These are phyloP conservation scores for Coregonus clupeaformis DNA, from an alignment of 2,113 vertebrate genomes.

Conservation along the genomic window DNA sequence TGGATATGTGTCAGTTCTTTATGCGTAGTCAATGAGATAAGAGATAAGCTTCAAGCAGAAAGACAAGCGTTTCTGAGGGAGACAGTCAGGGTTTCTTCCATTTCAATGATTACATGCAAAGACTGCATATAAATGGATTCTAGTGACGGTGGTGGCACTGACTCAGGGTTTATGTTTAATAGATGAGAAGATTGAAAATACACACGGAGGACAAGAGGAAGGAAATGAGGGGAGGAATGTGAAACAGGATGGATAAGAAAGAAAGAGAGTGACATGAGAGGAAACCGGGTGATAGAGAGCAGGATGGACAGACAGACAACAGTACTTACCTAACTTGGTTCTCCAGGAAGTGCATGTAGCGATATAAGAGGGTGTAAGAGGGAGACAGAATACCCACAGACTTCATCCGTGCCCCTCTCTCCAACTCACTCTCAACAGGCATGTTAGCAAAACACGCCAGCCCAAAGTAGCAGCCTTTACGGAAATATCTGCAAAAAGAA, in stretches of 20 bases:
- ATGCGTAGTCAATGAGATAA: constrained; percentile 26
- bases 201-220: constrained; percentile 2
- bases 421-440: constrained; percentile 94
- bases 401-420: constrained; percentile 96
- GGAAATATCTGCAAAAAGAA: constrained; percentile 84
- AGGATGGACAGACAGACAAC: not conserved
- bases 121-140: constrained; percentile 32
- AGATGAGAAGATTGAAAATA: constrained; percentile 34
- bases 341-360: constrained; percentile 98
- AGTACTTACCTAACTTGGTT: constrained; percentile 92
- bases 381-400: constrained; percentile 95
- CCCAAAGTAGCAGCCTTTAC: constrained; percentile 93
- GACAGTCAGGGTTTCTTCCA: constrained; percentile 22
- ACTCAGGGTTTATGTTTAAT: constrained; percentile 60
- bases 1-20: constrained; percentile 12
- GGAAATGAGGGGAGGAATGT: not conserved
- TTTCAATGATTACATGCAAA: constrained; percentile 32
- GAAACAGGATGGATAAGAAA: not conserved
- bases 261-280: not conserved
- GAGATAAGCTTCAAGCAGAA: constrained; percentile 23
- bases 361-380: constrained; percentile 93
- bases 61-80: not conserved
- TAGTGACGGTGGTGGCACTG: constrained; percentile 18
- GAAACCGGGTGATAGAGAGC: not conserved
- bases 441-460: constrained; percentile 98